Evolutionary conservation across 2,797 vertebrate species (phyloP), one percentile per base, ranked within the genome.

Genomic region (Silurus aristotelis): DNA sequence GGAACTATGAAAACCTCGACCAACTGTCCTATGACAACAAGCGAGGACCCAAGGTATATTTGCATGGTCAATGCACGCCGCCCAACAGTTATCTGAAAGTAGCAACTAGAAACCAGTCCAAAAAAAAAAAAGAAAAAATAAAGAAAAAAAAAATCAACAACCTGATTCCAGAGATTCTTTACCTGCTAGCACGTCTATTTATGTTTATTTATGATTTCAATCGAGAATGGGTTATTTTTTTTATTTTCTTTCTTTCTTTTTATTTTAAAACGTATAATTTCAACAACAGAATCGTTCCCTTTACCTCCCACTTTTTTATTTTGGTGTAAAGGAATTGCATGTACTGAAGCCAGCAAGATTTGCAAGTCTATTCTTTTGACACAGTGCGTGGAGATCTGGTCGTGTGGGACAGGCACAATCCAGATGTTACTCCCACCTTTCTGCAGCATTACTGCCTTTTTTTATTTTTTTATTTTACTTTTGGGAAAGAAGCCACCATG

Each of bases 1-100:
- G 98, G 98, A 99, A 98, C 97, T 99, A 97, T 99, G 98, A 99
- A 96, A 98, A 96, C 97, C 95, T 97, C 96, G 98, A 97, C 96
- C 97, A 97, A 96, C 98, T 98, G 95, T 96, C 96, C 96, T 98
- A 96, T 99, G 98, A 99, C 97, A 97, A 97, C 97, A 97, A 98
- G 97, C 97, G 97, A 96, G 97, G 97, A 96, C 98, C 98, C 94
- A 99, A 99, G 98, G 98, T 99, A 99, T 97, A 97, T 96, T 96
- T 99, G 97, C 97, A 99, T 99, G 98, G 97, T 97, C 96, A 96
- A 96, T 98, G 98, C 97, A 99, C 97, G 98, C 96, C 96, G 96
- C 98, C 98, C 97, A 97, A 97, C 98, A 99, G 98, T 96, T 99
- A 38, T 38, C 97, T 97, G 97, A 96, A 94, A 91, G 95, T 96